Evolutionary conservation across 2,888 invertebrate genomes (phyloP).

Genomic region (Philopedon plagiatum): DNA sequence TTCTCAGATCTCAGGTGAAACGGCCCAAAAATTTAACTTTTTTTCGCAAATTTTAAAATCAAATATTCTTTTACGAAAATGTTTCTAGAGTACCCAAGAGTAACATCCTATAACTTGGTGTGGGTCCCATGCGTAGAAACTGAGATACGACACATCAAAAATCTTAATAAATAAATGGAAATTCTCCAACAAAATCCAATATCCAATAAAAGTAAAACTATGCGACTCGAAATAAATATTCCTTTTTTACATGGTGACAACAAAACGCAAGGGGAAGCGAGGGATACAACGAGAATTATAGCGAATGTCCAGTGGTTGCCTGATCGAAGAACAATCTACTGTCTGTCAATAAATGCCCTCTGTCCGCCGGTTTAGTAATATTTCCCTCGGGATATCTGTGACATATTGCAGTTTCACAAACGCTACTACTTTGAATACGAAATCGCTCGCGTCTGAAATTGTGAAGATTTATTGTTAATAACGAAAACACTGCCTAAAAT

Average conservation of each 20-base stretch:
- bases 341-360: slow-evolving; percentile 68
- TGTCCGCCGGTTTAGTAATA: slow-evolving; percentile 66
- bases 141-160: no score
- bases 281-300: slow-evolving; percentile 66
- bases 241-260: slow-evolving; percentile 33
- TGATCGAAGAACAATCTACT: slow-evolving; percentile 68
- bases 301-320: slow-evolving; percentile 66
- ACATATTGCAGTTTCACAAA: slow-evolving; percentile 67
- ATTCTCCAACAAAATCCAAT: slow-evolving; percentile 58
- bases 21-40: no score
- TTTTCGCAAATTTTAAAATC: no score
- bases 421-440: slow-evolving; percentile 62
- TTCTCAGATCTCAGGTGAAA: no score
- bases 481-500: slow-evolving; percentile 46
- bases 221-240: slow-evolving; percentile 66
- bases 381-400: slow-evolving; percentile 66
- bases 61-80: no score
- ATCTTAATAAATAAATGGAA: neutral
- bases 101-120: no score
- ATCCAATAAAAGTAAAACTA: slow-evolving; percentile 67
- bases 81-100: no score
- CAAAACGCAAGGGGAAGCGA: slow-evolving; percentile 45
- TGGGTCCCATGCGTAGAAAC: no score
- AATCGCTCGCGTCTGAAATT: slow-evolving; percentile 50
- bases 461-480: slow-evolving; percentile 51